A percentile compares a stretch with the other conserved stretches of the same genome.
phyloP scores from a whole-genome alignment of 1,140 invertebrate genomes.

The Drosophila repleta region DNA sequence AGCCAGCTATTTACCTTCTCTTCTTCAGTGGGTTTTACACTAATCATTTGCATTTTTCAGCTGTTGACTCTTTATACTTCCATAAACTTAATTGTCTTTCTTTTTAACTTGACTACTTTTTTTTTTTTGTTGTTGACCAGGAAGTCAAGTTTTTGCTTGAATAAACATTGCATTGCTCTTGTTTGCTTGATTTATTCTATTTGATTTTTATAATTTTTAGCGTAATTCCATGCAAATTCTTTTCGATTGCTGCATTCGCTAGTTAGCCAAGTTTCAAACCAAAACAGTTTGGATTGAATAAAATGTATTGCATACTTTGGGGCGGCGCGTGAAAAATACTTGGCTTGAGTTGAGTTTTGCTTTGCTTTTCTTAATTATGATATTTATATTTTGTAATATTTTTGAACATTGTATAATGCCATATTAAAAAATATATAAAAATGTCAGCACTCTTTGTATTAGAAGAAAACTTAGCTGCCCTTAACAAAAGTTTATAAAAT shows the following conservation, averaged over 20 bases:
- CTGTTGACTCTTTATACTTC: conserved; percentile 46
- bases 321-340: neutral
- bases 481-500: too few relatives aligned
- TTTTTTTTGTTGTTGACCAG: conserved; percentile 42
- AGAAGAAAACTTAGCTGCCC: too few relatives aligned
- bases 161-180: conserved; percentile 20
- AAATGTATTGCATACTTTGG: conserved; percentile 27
- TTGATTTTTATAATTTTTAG: neutral
- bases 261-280: conserved; percentile 27
- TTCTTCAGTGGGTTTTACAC: conserved; percentile 16
- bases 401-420: too few relatives aligned
- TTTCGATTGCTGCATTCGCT: neutral
- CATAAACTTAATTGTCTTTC: conserved; percentile 33
- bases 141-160: conserved; percentile 39
- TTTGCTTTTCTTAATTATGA: too few relatives aligned
- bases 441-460: too few relatives aligned
- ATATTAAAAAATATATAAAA: too few relatives aligned
- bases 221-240: neutral
- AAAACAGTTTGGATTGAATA: neutral
- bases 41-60: conserved; percentile 76
- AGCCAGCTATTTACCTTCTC: conserved; percentile 59
- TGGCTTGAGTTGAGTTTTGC: neutral
- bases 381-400: too few relatives aligned
- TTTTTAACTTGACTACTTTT: neutral
- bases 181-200: neutral